Percentiles rank a stretch among this genome's conserved stretches.
These are phyloP conservation scores for Elmis aenea DNA, from an alignment of 2,888 invertebrate genomes.

Conservation along the genomic window DNA sequence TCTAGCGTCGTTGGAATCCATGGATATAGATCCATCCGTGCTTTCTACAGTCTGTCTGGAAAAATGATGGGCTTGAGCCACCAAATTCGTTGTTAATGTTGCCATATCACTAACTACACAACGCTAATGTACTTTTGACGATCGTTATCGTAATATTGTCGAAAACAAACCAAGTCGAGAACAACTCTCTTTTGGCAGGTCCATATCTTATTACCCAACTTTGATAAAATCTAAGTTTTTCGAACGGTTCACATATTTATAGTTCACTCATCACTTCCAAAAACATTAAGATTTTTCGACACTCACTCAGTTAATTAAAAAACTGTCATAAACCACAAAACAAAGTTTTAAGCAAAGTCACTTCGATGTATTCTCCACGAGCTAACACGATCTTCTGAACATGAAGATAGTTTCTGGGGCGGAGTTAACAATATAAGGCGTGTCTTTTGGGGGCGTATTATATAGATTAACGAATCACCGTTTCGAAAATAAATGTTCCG, in stretches of 20 bases:
- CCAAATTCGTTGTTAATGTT: conserved; percentile 23
- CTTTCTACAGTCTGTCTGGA: conserved; percentile 34
- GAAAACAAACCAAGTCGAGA: too few relatives aligned
- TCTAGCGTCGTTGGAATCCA: conserved; percentile 40
- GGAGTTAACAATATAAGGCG: conserved; percentile 34
- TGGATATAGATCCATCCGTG: conserved; percentile 40
- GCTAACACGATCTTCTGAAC: conserved; percentile 41
- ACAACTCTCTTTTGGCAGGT: background rate
- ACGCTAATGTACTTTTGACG: conserved; percentile 1
- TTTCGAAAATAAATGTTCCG: conserved; percentile 27
- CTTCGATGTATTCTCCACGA: conserved; percentile 40
- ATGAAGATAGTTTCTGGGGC: conserved; percentile 33
- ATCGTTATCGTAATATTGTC: background rate
- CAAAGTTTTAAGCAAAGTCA: conserved; percentile 10
- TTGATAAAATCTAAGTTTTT: too few relatives aligned
- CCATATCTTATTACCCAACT: background rate
- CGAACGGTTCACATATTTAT: too few relatives aligned
- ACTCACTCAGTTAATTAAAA: conserved; percentile 9
- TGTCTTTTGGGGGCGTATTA: conserved; percentile 24
- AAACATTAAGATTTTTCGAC: too few relatives aligned
- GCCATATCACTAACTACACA: conserved; percentile 19
- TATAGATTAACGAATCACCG: conserved; percentile 34
- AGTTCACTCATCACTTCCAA: too few relatives aligned
- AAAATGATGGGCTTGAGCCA: conserved; percentile 36
- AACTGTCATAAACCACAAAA: conserved; percentile 3